Percentiles rank a stretch among this genome's conserved stretches.
phyloP scores from a whole-genome alignment of 2,113 vertebrate genomes.

The Arizona elegans region DNA sequence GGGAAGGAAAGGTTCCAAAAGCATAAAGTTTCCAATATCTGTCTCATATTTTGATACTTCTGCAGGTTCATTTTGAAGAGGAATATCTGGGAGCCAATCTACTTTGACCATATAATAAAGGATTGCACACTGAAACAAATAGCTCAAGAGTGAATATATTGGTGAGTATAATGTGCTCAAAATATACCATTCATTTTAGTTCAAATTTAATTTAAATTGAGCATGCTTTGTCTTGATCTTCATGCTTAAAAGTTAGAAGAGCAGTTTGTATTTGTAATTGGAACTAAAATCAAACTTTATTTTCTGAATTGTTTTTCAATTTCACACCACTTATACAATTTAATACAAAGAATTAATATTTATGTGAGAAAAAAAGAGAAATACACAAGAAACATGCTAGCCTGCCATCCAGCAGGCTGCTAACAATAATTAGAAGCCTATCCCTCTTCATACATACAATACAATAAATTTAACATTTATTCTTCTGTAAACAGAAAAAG shows the following conservation, averaged over 20 bases:
- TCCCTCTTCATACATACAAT: neutral
- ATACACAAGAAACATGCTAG: slow-evolving; percentile 8
- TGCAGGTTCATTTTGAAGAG: neutral
- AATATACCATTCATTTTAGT: neutral
- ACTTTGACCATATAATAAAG: neutral
- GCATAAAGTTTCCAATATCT: neutral
- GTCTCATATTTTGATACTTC: neutral
- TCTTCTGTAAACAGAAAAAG: neutral
- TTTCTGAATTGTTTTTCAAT: neutral
- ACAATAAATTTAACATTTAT: slow-evolving; percentile 8
- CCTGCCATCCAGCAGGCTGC: neutral
- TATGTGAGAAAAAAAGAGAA: slow-evolving; percentile 15
- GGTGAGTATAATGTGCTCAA: neutral
- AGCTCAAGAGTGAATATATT: too few species aligned
- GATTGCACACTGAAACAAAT: neutral
- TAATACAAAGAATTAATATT: slow-evolving; percentile 26
- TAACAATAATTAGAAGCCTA: neutral
- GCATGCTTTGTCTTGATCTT: neutral
- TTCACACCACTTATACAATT: neutral
- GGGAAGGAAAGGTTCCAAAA: neutral
- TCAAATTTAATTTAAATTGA: neutral
- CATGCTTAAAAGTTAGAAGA: neutral
- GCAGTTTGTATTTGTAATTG: neutral
- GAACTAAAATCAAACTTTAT: fast-evolving
- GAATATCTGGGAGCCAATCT: neutral